Conservation (phyloP, 2,113 vertebrate species). For the Grammomys dolichurus region DNA sequence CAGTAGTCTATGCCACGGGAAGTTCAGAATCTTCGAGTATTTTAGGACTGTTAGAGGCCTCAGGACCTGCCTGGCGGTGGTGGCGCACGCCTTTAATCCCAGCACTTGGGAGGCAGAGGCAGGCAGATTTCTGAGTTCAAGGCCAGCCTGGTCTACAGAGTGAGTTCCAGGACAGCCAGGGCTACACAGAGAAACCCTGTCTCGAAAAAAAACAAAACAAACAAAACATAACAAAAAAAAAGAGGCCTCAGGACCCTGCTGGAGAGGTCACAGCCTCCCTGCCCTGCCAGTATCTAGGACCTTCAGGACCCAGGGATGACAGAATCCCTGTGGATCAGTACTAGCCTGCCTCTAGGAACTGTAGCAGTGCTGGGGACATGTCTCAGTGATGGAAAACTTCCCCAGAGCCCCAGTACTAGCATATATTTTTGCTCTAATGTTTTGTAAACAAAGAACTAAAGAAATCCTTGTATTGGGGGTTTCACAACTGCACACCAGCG, state of each 20-base stretch:
- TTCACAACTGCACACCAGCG: fast-evolving
- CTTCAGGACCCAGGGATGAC: background rate
- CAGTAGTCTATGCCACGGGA: background rate
- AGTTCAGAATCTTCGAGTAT: background rate
- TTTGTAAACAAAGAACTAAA: background rate
- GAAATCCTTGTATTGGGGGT: background rate
- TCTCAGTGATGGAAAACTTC: background rate
- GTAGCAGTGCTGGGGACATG: background rate
- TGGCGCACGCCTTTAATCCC: too few relatives aligned
- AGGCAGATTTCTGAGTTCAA: too few relatives aligned
- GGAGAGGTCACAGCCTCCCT: background rate
- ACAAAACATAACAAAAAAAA: too few relatives aligned
- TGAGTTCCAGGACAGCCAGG: too few relatives aligned
- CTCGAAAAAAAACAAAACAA: too few relatives aligned
- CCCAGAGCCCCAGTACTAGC: fast-evolving
- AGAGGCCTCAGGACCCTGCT: background rate
- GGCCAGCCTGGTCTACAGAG: too few relatives aligned
- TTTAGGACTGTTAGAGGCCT: fast-evolving
- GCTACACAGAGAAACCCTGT: too few relatives aligned
- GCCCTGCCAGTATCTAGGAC: too few relatives aligned
- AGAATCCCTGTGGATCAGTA: background rate
- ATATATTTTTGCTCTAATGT: background rate
- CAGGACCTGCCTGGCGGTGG: background rate
- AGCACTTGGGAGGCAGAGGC: too few relatives aligned
- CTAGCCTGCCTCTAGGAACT: background rate